phyloP scores from a whole-genome alignment of 2,888 invertebrate species.

The Lasiommata megera region DNA sequence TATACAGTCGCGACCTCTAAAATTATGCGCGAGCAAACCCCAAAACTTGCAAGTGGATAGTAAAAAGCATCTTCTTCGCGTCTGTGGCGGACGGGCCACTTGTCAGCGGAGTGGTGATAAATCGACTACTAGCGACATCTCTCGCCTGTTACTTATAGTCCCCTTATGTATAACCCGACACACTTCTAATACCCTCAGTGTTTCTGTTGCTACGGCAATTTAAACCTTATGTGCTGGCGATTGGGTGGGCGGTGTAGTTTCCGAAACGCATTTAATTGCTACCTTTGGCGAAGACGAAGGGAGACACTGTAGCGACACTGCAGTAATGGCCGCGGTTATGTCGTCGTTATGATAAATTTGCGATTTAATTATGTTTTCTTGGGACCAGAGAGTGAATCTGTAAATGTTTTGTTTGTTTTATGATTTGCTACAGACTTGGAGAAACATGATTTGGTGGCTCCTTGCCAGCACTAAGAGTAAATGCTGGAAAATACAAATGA shows the following conservation, averaged over 20 bases:
- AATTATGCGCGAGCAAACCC: slow-evolving; percentile 42
- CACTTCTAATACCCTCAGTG: slow-evolving; percentile 17
- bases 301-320: slow-evolving; percentile 52
- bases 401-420: slow-evolving; percentile 36
- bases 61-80: slow-evolving; percentile 67
- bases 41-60: slow-evolving; percentile 39
- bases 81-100: slow-evolving; percentile 71
- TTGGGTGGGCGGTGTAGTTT: slow-evolving; percentile 24
- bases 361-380: slow-evolving; percentile 63
- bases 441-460: neutral
- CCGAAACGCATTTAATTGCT: neutral
- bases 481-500: no score
- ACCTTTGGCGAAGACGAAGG: slow-evolving; percentile 40
- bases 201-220: slow-evolving; percentile 12
- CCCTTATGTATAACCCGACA: slow-evolving; percentile 56
- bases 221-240: slow-evolving; percentile 2
- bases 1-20: slow-evolving; percentile 16
- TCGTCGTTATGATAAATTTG: slow-evolving; percentile 63
- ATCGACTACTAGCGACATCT: slow-evolving; percentile 68
- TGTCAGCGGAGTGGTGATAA: slow-evolving; percentile 77
- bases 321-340: slow-evolving; percentile 60
- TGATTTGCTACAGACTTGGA: slow-evolving; percentile 13
- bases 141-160: slow-evolving; percentile 71
- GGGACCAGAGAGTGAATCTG: slow-evolving; percentile 38
- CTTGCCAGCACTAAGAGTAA: no score